Percentiles rank a stretch among this genome's conserved stretches.
These are phyloP conservation scores for Caranx ignobilis DNA, from an alignment of 2,113 vertebrate genomes.

Conservation along the genomic window DNA sequence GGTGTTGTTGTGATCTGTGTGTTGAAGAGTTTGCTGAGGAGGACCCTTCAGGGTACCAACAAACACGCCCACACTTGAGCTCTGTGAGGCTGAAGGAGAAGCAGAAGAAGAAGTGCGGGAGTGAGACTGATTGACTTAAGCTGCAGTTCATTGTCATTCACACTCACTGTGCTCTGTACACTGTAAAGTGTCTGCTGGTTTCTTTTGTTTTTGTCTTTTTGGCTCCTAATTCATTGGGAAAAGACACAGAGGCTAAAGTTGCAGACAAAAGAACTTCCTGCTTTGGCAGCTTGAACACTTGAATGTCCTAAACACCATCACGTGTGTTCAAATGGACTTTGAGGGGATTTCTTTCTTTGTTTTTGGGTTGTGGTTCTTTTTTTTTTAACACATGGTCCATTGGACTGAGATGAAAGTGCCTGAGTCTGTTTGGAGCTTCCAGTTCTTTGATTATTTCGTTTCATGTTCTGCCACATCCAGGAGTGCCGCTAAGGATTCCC, in stretches of 20 bases:
- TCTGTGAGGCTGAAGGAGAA: conserved; percentile 8
- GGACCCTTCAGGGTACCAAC: conserved; percentile 15
- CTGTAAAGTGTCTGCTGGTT: background rate
- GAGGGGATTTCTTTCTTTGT: background rate
- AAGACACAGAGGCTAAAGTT: background rate
- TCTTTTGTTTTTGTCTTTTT: conserved; percentile 24
- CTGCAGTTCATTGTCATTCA: conserved; percentile 14
- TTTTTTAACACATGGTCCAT: background rate
- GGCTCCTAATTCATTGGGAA: conserved; percentile 26
- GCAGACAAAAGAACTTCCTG: conserved; percentile 1
- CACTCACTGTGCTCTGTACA: background rate
- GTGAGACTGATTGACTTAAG: conserved; percentile 29
- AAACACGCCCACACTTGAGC: conserved; percentile 52
- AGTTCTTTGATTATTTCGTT: conserved; percentile 25
- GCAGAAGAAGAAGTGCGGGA: conserved; percentile 6
- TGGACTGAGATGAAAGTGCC: conserved; percentile 39
- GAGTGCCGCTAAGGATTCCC: conserved; percentile 2
- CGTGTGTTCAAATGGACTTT: conserved; percentile 12
- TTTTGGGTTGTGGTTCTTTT: background rate
- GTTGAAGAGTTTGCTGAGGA: conserved; percentile 33
- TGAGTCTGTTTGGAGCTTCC: conserved; percentile 7
- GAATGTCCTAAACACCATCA: background rate
- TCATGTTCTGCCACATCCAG: conserved; percentile 26
- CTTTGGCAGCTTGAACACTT: background rate
- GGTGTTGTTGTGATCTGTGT: conserved; percentile 31